Base-by-base conservation (phyloP, 1,140 invertebrate genomes). In the Coptotermes formosanus region DNA sequence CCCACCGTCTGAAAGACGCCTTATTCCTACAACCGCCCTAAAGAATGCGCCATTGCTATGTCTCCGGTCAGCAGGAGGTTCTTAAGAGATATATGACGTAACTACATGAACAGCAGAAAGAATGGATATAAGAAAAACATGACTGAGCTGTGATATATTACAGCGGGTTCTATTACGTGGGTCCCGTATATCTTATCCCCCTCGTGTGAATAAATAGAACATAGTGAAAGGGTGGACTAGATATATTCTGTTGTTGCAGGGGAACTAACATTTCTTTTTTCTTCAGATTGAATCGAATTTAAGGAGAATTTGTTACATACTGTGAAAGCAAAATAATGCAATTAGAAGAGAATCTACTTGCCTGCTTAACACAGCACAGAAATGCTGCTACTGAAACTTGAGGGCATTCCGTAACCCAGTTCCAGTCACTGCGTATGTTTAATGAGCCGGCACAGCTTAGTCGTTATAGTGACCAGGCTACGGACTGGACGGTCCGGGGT, bases 101-200 rank as follows among this genome's bases (percentile, higher is more conserved):
- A 75, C 25, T 75, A 75, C 64, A 75, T 30, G 64, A 75, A 75
- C 64, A 75, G 64, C 8, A 75, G n/a, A 25, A 75, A 14, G 64
- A 75, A 75, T 25, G 64, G 52, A 21, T 55, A 21, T 12, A 55
- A 55, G 19, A 55, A 21, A 75, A 75, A 75, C 25, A 75, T 30
- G 64, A 75, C 25, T 75, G n/a, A 75, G 64, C n/a, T 75, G 3
- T 75, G 64, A 75, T 75, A 75, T 75, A 75, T 75, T 75, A 30
- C 4, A 75, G 25, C n/a, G n/a, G 64, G 64, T 75, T 55, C 52
- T 55, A 55, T 55, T 55, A 55, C 19, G 14, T 21, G 21, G 52
- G 14, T 1, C 19, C 25, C 64, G n/a, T 30, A 30, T 75, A 30
- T 75, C 64, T 30, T 55, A 55, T 21, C 19, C 52, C 52, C 52